Evolutionary conservation across 2,797 vertebrate genomes (phyloP).

Genomic region (Enoplosus armatus): DNA sequence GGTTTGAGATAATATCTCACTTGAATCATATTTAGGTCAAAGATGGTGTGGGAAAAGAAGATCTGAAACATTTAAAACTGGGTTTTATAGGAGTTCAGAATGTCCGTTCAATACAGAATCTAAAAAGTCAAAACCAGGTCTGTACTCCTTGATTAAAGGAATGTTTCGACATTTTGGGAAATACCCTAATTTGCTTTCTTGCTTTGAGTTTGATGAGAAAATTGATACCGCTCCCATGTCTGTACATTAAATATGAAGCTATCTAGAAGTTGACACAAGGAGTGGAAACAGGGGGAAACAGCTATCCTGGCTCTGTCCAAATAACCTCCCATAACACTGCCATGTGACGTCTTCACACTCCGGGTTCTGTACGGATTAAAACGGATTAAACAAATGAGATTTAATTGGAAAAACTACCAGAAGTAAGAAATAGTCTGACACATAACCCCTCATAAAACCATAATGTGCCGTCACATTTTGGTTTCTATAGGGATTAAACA

Average conservation of each 20-base stretch:
- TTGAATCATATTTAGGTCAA: constrained; percentile 37
- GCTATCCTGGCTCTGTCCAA: neutral
- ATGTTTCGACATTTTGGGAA: neutral
- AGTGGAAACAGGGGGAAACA: neutral
- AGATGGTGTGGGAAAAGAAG: neutral
- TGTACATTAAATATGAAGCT: neutral
- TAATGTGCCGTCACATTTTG: neutral
- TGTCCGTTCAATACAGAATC: neutral
- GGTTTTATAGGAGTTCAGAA: constrained; percentile 17
- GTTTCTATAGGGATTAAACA: neutral
- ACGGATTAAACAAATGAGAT: neutral
- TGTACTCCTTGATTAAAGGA: constrained; percentile 5
- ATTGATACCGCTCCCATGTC: neutral
- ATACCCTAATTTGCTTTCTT: neutral
- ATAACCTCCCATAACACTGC: neutral
- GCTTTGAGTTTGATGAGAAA: neutral
- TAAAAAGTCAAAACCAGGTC: constrained; percentile 9
- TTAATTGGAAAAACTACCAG: neutral
- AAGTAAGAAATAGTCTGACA: neutral
- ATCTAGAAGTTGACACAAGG: neutral
- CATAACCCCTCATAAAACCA: neutral
- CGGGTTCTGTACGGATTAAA: neutral
- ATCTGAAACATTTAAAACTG: neutral
- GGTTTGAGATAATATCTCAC: constrained; percentile 35
- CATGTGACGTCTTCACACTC: neutral